Conservation (phyloP, 2,888 invertebrate genomes). For the Acanthopleura granulata region DNA sequence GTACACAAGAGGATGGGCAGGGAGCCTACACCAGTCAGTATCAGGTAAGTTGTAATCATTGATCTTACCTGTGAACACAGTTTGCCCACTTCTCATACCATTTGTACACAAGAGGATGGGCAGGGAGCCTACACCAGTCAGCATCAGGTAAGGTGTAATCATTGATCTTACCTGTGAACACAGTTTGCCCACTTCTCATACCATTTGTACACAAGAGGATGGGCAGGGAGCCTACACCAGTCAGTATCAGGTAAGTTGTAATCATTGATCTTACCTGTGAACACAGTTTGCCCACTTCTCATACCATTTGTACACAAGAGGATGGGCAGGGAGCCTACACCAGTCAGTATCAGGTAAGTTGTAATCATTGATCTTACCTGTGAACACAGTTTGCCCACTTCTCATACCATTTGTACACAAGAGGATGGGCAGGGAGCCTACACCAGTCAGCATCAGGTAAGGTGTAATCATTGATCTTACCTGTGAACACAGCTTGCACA, state of each 20-base stretch:
- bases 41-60: no score
- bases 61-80: no score
- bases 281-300: constrained; percentile 30
- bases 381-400: no score
- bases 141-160: constrained; percentile 48
- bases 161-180: no score
- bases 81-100: no score
- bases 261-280: no score
- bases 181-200: no score
- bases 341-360: constrained; percentile 61
- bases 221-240: constrained; percentile 60
- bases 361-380: no score
- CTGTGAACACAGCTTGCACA: constrained; percentile 57
- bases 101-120: constrained; percentile 49
- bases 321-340: constrained; percentile 61
- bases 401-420: constrained; percentile 63
- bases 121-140: constrained; percentile 36
- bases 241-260: constrained; percentile 57
- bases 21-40: no score
- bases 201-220: constrained; percentile 29
- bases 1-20: constrained; percentile 61
- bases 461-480: constrained; percentile 39
- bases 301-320: constrained; percentile 62
- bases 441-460: constrained; percentile 61
- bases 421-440: constrained; percentile 63